These are phyloP conservation scores for Tipula unca DNA, from an alignment of 2,888 invertebrate species.

Conservation along the genomic window DNA sequence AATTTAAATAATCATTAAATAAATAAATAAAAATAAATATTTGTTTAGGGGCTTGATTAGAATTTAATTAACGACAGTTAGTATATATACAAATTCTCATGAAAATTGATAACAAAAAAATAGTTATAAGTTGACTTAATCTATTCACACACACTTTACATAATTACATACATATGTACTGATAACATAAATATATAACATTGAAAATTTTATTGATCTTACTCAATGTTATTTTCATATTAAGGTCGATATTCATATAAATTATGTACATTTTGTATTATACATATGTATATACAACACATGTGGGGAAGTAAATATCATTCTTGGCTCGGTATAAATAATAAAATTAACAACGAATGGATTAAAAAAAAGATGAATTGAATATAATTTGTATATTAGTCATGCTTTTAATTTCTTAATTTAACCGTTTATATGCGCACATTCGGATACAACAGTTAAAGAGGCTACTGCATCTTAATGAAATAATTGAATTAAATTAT, in stretches of 20 bases:
- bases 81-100: neutral
- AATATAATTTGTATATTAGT: neutral
- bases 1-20: neutral
- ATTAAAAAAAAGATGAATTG: neutral
- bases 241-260: neutral
- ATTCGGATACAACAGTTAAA: neutral
- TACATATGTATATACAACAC: neutral
- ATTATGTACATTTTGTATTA: neutral
- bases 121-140: neutral
- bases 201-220: neutral
- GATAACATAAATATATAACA: neutral
- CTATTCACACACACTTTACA: neutral
- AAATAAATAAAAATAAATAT: neutral
- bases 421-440: neutral
- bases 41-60: neutral
- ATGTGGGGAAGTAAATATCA: neutral
- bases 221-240: neutral
- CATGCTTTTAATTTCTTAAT: neutral
- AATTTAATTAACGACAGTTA: neutral
- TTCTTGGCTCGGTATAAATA: neutral
- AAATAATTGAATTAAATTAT: neutral
- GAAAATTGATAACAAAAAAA: conserved; percentile 1
- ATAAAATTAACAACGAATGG: neutral
- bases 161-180: neutral
- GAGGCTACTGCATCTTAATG: neutral